Base-by-base conservation (phyloP, 2,888 invertebrate species). In the Stictocephala bisonia region DNA sequence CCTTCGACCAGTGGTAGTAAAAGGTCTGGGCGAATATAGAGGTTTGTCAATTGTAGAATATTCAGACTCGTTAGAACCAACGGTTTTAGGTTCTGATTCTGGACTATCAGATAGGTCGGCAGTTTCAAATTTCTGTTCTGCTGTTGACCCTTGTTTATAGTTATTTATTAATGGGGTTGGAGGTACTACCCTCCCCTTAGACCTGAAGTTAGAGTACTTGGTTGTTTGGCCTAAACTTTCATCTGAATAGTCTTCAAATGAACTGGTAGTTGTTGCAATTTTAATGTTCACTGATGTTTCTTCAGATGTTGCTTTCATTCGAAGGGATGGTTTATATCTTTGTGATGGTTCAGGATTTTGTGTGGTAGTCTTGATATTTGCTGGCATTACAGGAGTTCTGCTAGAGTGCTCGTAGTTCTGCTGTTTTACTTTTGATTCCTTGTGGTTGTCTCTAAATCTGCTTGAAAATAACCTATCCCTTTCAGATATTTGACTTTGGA, bases 391-490 rank as follows among this genome's bases (percentile, higher is more conserved):
- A 22, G 64, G 44, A 15, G n/a, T n/a, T n/a, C n/a, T n/a, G n/a
- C n/a, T n/a, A n/a, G n/a, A n/a, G n/a, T n/a, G n/a, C n/a, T 64
- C 64, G 44, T n/a, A 26, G 22, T 13, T 26, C 13, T 64, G 41
- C n/a, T 64, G 64, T 26, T 64, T 64, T 26, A 22, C 9, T 27
- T 64, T 41, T 41, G 13, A n/a, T 6, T 64, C 64, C 24, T 44
- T 64, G 9, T 26, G 26, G n/a, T 22, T n/a, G n/a, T 64, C 64
- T 22, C 64, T 35, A 44, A 64, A 64, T 64, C 64, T 64, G 18
- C 64, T 64, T 41, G 64, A 64, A 64, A 64, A 64, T 18, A 64
- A 27, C 27, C 44, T 64, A 40, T 64, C 64, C 24, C 64, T 64
- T 15, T 64, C 64, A 44, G n/a, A 41, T 3, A 18, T 40, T 64